Conservation (phyloP, 2,888 invertebrate genomes). For the Rhamphomyia laevipes region DNA sequence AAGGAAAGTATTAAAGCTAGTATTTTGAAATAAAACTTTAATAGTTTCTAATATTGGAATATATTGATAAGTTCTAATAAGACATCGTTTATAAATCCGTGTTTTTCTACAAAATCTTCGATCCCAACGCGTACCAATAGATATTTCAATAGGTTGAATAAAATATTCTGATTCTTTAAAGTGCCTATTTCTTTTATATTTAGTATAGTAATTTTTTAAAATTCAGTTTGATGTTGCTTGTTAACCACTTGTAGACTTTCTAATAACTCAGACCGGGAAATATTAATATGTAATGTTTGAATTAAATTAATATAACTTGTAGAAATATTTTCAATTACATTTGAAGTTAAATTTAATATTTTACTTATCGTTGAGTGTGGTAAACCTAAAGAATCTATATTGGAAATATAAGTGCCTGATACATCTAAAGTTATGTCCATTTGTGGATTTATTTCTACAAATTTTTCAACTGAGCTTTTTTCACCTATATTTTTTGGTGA, state of each 20-base stretch:
- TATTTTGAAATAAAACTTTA: conserved; percentile 4
- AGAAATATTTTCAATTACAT: conserved; percentile 3
- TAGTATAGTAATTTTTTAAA: neutral
- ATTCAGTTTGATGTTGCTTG: neutral
- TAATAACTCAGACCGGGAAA: neutral
- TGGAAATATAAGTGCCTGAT: neutral
- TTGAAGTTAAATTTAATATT: conserved; percentile 4
- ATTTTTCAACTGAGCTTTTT: too few relatives aligned
- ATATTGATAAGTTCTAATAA: conserved; percentile 5
- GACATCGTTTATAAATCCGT: conserved; percentile 4
- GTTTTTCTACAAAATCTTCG: conserved; percentile 5
- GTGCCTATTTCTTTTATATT: conserved; percentile 6
- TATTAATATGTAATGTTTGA: neutral
- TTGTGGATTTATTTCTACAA: too few relatives aligned
- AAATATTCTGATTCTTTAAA: conserved; percentile 1
- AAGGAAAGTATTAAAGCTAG: neutral
- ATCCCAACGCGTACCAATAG: conserved; percentile 7
- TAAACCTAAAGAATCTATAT: conserved; percentile 1
- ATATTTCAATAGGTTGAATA: conserved; percentile 2
- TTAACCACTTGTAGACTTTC: neutral
- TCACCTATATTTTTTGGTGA: too few relatives aligned
- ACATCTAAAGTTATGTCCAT: too few relatives aligned
- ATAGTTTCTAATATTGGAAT: conserved; percentile 6
- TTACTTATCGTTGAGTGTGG: conserved; percentile 4
- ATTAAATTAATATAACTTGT: neutral